Evolutionary conservation across 1,140 invertebrate genomes (phyloP).

Genomic region (honey bee (Apis mellifera)): Amel_HAv3.1 CM009944.2:10510001-10510500

Average conservation of each 20-base stretch:
- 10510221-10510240: not conserved
- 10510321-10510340: slow-evolving; percentile 65
- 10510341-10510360: slow-evolving; percentile 46
- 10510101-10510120: not conserved
- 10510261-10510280: not conserved
- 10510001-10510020: no score
- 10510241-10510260: not conserved
- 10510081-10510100: not conserved
- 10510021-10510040: no score
- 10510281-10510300: not conserved
- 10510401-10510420: slow-evolving; percentile 34
- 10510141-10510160: not conserved
- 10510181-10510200: not conserved
- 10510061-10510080: not conserved
- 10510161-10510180: not conserved
- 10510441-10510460: not conserved
- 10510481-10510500: not conserved
- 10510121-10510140: not conserved
- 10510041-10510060: slow-evolving; percentile 14
- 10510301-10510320: not conserved
- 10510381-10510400: slow-evolving; percentile 27
- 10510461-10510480: not conserved
- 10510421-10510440: not conserved
- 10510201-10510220: not conserved
- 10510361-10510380: slow-evolving; percentile 35